Evolutionary conservation across 2,888 invertebrate species (phyloP), one percentile per base, ranked within the genome.

Genomic region (Morpho helenor): DNA sequence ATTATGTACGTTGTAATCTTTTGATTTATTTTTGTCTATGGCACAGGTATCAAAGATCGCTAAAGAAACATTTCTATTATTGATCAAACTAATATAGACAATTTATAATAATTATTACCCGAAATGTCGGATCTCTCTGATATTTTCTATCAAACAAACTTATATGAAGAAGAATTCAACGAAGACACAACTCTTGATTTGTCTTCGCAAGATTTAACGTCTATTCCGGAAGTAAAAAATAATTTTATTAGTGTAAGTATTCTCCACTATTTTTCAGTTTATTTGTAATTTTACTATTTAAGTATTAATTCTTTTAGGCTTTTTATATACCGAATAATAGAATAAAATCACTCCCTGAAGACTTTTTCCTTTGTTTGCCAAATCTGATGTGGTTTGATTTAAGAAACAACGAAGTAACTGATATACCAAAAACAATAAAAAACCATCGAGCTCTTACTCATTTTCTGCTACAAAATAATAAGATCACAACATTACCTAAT

Each of bases 381-480:
- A 81, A 80, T 68, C 82, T 95, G 2, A 91, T 89, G 74, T 95
- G 94, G 92, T 75, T 95, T 7, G 95, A 95, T 72, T 70, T 94
- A 7, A 87, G 95, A 67, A 91, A 93, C 62, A 95, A 95, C 74
- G 72, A 84, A 56, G 71, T 95, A 8, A 80, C 73, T 5, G 79
- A 76, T 9, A 76, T 95, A 54, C 94, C 95, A 2, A 77, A 71
- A 61, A 84, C 88, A 3, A 89, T 95, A 22, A 91, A 91, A 61
- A 76, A 92, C 64, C 94, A 95, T 66, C 73, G 73, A 52, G 78
- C 74, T 64, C 84, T 95, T 23, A 93, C 94, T 54, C 94, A 94
- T 61, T 75, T 95, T 55, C 79, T 95, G 22, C 74, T 95, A 41
- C 92, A 94, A 76, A 92, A 93, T 68, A 95, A 95, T 73, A 81